Conservation (phyloP, 2,888 invertebrate genomes). For the Mimumesa dahlbomi region DNA sequence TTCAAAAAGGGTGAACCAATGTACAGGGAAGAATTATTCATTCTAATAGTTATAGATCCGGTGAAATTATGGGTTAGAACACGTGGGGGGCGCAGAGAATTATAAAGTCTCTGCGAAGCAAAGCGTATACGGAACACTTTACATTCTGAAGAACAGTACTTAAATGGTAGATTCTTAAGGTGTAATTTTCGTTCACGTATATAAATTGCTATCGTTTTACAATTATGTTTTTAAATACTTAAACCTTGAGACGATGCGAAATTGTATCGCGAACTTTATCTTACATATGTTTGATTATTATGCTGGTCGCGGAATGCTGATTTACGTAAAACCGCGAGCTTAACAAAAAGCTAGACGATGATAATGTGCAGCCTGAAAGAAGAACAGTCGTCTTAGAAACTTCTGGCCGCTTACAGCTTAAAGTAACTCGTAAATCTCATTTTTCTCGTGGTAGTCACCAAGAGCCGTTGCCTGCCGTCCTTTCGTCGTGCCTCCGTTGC, state of each 20-base stretch:
- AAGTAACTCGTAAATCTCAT: slow-evolving; percentile 78
- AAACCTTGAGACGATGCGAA: too few species aligned
- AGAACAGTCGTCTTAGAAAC: slow-evolving; percentile 73
- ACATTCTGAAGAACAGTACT: too few species aligned
- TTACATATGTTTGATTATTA: slow-evolving; percentile 23
- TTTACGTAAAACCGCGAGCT: slow-evolving; percentile 49
- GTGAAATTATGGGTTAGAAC: slow-evolving; percentile 25
- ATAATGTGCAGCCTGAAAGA: slow-evolving; percentile 61
- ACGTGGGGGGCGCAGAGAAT: not conserved
- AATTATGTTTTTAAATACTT: too few species aligned
- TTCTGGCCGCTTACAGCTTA: slow-evolving; percentile 75
- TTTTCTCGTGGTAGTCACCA: slow-evolving; percentile 61
- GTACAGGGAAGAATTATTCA: slow-evolving; percentile 18
- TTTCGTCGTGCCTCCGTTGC: not conserved
- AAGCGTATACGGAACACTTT: not conserved
- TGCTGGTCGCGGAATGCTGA: slow-evolving; percentile 19
- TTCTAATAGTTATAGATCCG: slow-evolving; percentile 19
- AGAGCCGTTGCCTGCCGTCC: slow-evolving; percentile 17
- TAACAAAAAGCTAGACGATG: slow-evolving; percentile 55
- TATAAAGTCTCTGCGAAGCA: not conserved
- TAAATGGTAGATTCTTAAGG: too few species aligned
- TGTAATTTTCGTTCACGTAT: too few species aligned
- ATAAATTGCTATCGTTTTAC: too few species aligned
- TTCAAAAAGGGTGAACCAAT: slow-evolving; percentile 15
- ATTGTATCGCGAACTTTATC: too few species aligned